Percentiles rank a stretch among this genome's conserved stretches.
These are phyloP conservation scores for Peromyscus leucopus DNA, from an alignment of 2,113 vertebrate species.

Conservation along the genomic window DNA sequence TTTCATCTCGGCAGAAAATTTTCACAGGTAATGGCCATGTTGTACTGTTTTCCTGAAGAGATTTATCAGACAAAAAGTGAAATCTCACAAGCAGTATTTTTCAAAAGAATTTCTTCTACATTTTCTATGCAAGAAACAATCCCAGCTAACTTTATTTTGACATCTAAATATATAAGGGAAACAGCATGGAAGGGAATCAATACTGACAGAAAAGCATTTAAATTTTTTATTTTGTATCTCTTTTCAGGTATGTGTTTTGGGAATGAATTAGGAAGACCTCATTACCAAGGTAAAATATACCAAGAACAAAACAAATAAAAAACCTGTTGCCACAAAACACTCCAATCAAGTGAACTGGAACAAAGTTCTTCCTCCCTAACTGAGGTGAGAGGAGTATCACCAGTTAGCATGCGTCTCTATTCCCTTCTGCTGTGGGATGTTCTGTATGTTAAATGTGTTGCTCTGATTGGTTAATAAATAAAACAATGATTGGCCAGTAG, in stretches of 20 bases:
- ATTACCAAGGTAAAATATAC: not conserved
- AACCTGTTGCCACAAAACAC: not conserved
- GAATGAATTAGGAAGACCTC: slow-evolving; percentile 1
- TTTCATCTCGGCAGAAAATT: slow-evolving; percentile 88
- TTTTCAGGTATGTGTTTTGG: not conserved
- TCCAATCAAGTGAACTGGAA: not conserved
- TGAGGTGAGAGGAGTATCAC: not conserved
- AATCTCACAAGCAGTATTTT: not conserved
- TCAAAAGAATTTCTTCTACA: not conserved
- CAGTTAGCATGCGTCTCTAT: slow-evolving; percentile 27
- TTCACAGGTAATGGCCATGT: slow-evolving; percentile 89
- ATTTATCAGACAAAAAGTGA: slow-evolving; percentile 66
- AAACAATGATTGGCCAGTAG: too few relatives aligned
- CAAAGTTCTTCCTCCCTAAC: not conserved
- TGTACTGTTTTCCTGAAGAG: slow-evolving; percentile 86
- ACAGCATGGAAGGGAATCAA: not conserved
- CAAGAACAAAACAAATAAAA: not conserved
- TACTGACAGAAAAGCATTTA: not conserved
- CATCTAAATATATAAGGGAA: slow-evolving; percentile 11
- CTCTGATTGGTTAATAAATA: too few relatives aligned
- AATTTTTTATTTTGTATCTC: not conserved
- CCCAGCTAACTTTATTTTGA: not conserved
- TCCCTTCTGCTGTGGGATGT: not conserved
- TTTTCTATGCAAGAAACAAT: slow-evolving; percentile 32
- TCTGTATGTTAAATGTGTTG: too few relatives aligned